A percentile compares a stretch with the other conserved stretches of the same genome.
phyloP scores from a whole-genome alignment of 2,113 vertebrate species.

The Eira barbara region DNA sequence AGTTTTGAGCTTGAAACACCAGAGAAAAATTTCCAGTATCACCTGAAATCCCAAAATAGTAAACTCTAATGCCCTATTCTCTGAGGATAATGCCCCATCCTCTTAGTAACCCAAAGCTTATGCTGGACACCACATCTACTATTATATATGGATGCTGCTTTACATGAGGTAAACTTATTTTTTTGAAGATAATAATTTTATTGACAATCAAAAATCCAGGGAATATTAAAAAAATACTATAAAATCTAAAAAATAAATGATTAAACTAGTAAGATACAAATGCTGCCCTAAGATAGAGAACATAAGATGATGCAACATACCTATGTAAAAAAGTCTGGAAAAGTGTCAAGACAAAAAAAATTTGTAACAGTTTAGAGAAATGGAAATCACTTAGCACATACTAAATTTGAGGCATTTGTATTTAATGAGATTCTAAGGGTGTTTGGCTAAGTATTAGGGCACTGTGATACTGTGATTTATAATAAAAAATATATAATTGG shows the following conservation, averaged over 20 bases:
- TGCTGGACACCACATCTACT: neutral
- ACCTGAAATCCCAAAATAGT: neutral
- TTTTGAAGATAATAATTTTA: neutral
- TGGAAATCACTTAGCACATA: neutral
- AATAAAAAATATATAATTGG: neutral
- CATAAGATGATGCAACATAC: neutral
- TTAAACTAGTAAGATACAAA: neutral
- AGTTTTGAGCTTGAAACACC: neutral
- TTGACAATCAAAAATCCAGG: neutral
- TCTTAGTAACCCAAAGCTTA: neutral
- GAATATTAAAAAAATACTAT: slow-evolving; percentile 10
- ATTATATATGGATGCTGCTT: neutral
- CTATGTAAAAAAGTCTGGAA: neutral
- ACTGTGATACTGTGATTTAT: neutral
- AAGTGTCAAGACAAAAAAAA: neutral
- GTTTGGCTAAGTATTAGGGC: neutral
- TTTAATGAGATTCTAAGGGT: neutral
- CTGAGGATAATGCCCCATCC: neutral
- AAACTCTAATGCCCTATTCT: neutral
- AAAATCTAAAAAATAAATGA: neutral
- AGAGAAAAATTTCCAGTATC: neutral
- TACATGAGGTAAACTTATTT: neutral
- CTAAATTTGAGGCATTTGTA: neutral
- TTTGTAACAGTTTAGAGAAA: neutral
- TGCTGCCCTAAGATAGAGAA: neutral